phyloP scores from a whole-genome alignment of 2,113 vertebrate species.

The Proteles cristata region DNA sequence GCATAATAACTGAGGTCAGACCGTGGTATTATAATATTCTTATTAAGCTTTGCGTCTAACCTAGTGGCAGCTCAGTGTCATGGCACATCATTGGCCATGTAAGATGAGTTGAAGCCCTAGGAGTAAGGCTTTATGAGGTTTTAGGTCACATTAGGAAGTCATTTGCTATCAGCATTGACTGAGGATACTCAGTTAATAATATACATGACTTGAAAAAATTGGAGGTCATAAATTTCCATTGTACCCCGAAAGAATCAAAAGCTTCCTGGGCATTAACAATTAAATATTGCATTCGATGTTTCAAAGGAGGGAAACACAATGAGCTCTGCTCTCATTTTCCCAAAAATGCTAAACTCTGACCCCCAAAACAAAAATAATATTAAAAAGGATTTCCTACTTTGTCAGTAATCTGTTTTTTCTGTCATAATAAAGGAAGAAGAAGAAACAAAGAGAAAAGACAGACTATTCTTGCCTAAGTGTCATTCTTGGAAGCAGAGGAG shows the following conservation, averaged over 20 bases:
- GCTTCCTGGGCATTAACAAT: not conserved
- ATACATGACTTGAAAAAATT: not conserved
- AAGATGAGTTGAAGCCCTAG: not conserved
- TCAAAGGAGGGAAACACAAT: not conserved
- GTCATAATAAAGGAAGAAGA: not conserved
- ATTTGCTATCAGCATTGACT: not conserved
- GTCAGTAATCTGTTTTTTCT: not conserved
- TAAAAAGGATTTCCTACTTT: not conserved
- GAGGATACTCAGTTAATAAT: not conserved
- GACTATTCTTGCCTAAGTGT: not conserved
- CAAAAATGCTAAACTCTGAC: not conserved
- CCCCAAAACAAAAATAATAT: not conserved
- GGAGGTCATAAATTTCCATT: not conserved
- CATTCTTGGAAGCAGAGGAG: slow-evolving; percentile 46
- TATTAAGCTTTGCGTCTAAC: not conserved
- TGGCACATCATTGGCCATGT: not conserved
- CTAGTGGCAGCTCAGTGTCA: not conserved
- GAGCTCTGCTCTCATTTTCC: not conserved
- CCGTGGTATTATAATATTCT: not conserved
- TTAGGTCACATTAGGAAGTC: not conserved
- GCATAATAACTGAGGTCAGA: not conserved
- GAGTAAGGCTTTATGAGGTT: not conserved
- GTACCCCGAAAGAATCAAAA: not conserved
- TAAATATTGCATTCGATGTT: not conserved
- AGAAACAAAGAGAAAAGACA: slow-evolving; percentile 20